phyloP scores from a whole-genome alignment of 92 coral and sea anemone species.

The Scolanthus callimorphus region DNA sequence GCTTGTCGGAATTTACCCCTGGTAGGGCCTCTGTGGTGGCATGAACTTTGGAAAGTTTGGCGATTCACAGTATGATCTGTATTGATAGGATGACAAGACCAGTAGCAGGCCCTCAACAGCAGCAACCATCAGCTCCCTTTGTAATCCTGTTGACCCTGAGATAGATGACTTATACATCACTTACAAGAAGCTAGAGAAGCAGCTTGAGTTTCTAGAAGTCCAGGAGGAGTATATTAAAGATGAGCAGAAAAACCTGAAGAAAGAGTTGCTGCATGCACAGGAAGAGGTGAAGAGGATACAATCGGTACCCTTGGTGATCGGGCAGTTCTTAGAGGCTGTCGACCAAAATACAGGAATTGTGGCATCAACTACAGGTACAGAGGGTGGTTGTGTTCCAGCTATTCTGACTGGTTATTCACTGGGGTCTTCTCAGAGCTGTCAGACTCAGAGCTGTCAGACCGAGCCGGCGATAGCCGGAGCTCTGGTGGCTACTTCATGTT shows the following conservation, averaged over 20 bases:
- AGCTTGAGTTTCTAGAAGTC: conserved; percentile 92
- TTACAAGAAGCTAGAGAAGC: conserved; percentile 94
- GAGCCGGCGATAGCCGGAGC: no score
- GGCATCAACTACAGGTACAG: conserved; percentile 98
- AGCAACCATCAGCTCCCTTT: conserved; percentile 48
- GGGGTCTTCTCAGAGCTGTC: no score
- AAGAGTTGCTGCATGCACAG: conserved; percentile 95
- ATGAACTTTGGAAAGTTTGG: no score
- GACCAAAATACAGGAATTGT: conserved; percentile 99
- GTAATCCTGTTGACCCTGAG: conserved; percentile 74
- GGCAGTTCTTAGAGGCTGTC: conserved; percentile 98
- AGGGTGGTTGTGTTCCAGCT: no score
- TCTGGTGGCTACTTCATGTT: no score
- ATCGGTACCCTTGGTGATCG: conserved; percentile 97
- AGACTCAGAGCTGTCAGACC: no score
- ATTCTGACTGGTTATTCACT: no score
- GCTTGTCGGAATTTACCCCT: no score
- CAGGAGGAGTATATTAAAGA: conserved; percentile 99
- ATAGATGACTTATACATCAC: conserved; percentile 88
- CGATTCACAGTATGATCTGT: no score
- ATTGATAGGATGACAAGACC: not conserved
- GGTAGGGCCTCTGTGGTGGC: no score
- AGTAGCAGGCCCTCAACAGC: conserved; percentile 63
- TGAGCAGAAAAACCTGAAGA: conserved; percentile 97
- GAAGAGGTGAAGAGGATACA: conserved; percentile 99